Evolutionary conservation across 2,113 vertebrate species (phyloP).

Genomic region (Scomber colias): DNA sequence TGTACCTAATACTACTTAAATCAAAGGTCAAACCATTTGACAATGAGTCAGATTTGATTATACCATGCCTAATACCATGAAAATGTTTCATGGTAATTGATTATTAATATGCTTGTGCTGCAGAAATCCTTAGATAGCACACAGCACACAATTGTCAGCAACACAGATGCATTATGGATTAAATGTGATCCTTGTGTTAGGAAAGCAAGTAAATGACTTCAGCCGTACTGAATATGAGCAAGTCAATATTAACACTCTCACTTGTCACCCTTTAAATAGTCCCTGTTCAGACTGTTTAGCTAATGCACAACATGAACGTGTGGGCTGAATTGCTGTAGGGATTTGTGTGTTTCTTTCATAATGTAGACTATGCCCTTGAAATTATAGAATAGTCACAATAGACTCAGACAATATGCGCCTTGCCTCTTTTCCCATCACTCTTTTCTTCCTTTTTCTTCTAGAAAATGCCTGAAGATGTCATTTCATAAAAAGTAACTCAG

Average conservation of each 20-base stretch:
- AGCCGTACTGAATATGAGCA: constrained; percentile 42
- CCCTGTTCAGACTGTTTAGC: constrained; percentile 43
- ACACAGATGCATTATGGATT: constrained; percentile 43
- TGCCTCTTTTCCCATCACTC: neutral
- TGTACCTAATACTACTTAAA: neutral
- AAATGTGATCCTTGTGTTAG: constrained; percentile 53
- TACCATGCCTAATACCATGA: neutral
- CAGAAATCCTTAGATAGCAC: constrained; percentile 1
- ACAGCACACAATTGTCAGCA: constrained; percentile 10
- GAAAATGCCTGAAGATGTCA: neutral
- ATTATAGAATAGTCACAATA: neutral
- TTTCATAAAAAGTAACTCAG: neutral
- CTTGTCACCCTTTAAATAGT: constrained; percentile 59
- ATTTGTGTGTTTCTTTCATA: constrained; percentile 28
- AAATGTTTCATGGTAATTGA: neutral
- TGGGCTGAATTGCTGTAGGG: constrained; percentile 30
- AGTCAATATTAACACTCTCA: constrained; percentile 61
- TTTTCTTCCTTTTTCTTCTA: neutral
- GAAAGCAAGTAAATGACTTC: constrained; percentile 55
- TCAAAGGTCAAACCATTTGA: neutral
- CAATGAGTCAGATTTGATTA: neutral
- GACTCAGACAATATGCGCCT: neutral
- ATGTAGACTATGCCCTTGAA: constrained; percentile 28
- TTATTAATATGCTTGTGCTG: neutral
- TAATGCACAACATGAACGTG: constrained; percentile 39